Percentiles rank a stretch among this genome's conserved stretches.
Evolutionary conservation across 2,888 invertebrate species (phyloP).

Genomic region (Clusia tigrina): DNA sequence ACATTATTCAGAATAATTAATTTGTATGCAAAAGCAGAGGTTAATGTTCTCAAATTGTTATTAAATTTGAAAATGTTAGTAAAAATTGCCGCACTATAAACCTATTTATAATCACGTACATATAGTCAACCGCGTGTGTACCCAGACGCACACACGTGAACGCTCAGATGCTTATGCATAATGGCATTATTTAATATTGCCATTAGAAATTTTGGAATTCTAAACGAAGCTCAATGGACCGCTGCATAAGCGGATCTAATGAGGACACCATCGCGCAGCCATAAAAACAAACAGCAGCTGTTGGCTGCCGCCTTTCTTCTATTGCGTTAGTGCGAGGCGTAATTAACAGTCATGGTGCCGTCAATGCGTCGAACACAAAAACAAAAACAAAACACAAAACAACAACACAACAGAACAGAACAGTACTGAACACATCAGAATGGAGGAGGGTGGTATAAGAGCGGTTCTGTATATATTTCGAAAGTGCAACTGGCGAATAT

Average conservation of each 20-base stretch:
- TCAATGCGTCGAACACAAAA: not conserved
- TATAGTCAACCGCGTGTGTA: not conserved
- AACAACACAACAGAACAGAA: not conserved
- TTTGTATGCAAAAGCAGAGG: not conserved
- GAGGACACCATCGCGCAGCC: not conserved
- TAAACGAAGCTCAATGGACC: not conserved
- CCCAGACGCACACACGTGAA: too few species aligned
- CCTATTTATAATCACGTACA: not conserved
- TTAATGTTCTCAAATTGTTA: not conserved
- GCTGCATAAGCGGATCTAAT: not conserved
- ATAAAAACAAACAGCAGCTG: not conserved
- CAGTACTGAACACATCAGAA: too few species aligned
- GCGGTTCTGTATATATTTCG: not conserved
- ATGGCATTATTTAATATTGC: too few species aligned
- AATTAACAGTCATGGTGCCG: not conserved
- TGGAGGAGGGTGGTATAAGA: too few species aligned
- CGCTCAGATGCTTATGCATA: too few species aligned
- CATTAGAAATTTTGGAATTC: not conserved
- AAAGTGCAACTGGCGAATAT: too few species aligned
- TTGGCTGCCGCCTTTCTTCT: not conserved
- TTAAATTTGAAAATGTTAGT: not conserved
- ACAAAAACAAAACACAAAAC: not conserved
- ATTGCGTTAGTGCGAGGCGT: not conserved
- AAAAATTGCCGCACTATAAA: not conserved
- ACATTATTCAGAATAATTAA: not conserved